Evolutionary conservation across 2,888 invertebrate species (phyloP).

Genomic region (Drosophila anceps): DNA sequence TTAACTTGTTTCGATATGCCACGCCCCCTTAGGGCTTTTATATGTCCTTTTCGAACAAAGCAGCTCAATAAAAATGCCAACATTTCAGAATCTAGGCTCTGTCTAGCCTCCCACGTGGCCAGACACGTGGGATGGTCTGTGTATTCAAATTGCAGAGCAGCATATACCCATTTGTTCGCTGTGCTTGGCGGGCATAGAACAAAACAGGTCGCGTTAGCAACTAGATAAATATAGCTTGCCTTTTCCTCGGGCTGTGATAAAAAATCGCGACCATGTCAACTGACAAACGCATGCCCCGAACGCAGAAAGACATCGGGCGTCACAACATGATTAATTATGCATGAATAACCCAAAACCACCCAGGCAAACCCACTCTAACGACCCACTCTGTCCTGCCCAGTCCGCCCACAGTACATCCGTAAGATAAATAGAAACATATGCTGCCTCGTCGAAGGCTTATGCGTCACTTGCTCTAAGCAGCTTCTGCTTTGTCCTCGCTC

Average conservation of each 20-base stretch:
- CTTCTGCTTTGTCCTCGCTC: background rate
- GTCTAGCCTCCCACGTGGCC: too few species aligned
- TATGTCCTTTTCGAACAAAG: too few species aligned
- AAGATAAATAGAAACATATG: constrained; percentile 58
- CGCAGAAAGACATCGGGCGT: constrained; percentile 43
- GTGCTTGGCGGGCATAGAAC: background rate
- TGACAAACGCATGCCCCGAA: constrained; percentile 57
- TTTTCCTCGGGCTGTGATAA: constrained; percentile 62
- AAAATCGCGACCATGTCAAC: constrained; percentile 69
- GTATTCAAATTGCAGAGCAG: background rate
- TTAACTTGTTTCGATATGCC: too few species aligned
- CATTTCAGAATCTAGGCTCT: too few species aligned
- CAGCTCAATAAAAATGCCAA: too few species aligned
- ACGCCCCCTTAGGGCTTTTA: too few species aligned
- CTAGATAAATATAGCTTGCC: constrained; percentile 71
- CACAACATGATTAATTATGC: constrained; percentile 76
- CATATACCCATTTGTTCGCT: background rate
- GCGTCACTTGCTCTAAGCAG: constrained; percentile 15
- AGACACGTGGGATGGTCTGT: too few species aligned
- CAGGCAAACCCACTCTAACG: background rate
- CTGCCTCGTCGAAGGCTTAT: constrained; percentile 40
- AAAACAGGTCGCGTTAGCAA: constrained; percentile 37
- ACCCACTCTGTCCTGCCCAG: background rate
- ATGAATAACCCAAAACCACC: constrained; percentile 40
- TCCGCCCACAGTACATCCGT: constrained; percentile 24